Evolutionary conservation across 2,888 invertebrate genomes (phyloP), one percentile per base, ranked within the genome.

Genomic region (Chaitophorus viminalis): DNA sequence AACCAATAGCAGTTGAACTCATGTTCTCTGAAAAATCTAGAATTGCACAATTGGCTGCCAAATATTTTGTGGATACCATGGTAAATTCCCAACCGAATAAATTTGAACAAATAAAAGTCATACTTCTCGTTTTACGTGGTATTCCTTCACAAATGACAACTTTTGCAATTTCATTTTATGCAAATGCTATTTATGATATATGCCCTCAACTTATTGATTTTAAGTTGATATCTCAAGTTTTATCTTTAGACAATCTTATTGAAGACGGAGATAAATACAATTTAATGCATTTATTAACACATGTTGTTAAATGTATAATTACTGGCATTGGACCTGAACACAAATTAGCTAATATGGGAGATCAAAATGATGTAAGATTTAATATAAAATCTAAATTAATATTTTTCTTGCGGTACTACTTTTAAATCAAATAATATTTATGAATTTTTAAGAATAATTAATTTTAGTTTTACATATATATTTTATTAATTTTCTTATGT

Each of bases 1-100:
- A 81, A 6, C 75, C 87, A 29, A 81, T 87, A 74, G 79, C 87
- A 39, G 74, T 2, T 72, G 79, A 54, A 70, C 86, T 39, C 17
- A 74, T 87, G 29, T 87, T 87, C 72, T 87, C 87, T 74, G 87
- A 87, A 74, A 87, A 87, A n/a, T 36, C 31, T 31, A 87, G 81
- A 3, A 31, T 87, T 65, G 74, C 87, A 17, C 17, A 9, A 17
- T 17, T 36, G 60, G 74, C 81, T n/a, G 81, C 60, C 17, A 54
- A 81, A 81, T 14, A 74, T 87, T 87, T 87, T 81, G 31, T 87
- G 1, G 31, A 79, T 14, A 21, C 74, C 52, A 60, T 79, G 5
- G 81, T 81, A 0, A 81, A 81, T 87, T 52, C 39, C 21, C 29
- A 81, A 81, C 25, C 54, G 39, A 31, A 74, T 81, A 25, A 4